phyloP scores from a whole-genome alignment of 2,113 vertebrate species.

The Nannobrachium achirus region DNA sequence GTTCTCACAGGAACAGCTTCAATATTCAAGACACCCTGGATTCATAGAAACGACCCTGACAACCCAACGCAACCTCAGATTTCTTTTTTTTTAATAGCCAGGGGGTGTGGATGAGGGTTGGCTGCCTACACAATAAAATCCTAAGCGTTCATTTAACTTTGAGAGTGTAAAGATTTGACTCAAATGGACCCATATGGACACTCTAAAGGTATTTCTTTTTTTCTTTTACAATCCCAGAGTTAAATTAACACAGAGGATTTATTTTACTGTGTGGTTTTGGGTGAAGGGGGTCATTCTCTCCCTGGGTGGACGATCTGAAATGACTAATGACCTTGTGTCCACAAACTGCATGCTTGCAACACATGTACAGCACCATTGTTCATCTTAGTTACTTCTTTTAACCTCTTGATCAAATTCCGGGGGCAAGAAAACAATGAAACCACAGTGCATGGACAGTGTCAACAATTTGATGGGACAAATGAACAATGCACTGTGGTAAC shows the following conservation, averaged over 20 bases:
- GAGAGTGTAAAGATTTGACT: no score
- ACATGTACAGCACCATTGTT: conserved; percentile 34
- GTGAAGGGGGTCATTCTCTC: background rate
- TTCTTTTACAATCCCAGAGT: background rate
- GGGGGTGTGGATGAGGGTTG: background rate
- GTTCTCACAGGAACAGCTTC: background rate
- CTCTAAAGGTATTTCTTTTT: background rate
- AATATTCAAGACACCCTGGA: background rate
- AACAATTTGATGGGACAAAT: conserved; percentile 63
- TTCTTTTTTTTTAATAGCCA: background rate
- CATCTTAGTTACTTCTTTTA: conserved; percentile 47
- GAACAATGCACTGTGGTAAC: conserved; percentile 69
- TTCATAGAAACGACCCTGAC: background rate
- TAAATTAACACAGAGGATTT: no score
- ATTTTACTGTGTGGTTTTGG: background rate
- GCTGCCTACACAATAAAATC: no score
- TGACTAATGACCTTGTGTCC: conserved; percentile 23
- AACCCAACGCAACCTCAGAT: background rate
- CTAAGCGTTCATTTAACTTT: no score
- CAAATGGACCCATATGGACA: no score
- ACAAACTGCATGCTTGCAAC: conserved; percentile 41
- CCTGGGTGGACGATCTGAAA: conserved; percentile 13
- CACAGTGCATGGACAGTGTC: conserved; percentile 57
- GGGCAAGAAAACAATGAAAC: conserved; percentile 45
- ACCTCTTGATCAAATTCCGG: conserved; percentile 50